phyloP scores from a whole-genome alignment of 2,888 invertebrate genomes.

The Sclerodermus sp. region DNA sequence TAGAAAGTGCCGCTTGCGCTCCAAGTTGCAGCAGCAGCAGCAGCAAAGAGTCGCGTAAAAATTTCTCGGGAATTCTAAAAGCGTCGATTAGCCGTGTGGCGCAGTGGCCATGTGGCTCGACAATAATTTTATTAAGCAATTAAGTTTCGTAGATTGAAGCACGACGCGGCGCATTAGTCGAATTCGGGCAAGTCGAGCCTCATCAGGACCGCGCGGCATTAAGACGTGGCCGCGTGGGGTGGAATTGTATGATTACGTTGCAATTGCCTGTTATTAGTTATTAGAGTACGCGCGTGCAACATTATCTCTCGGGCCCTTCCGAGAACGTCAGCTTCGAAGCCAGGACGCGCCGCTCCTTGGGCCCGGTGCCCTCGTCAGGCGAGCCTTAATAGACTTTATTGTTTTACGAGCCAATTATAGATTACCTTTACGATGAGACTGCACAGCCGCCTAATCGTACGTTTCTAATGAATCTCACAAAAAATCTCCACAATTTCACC shows the following conservation, averaged over 20 bases:
- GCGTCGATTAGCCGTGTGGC: no score
- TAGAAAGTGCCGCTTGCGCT: no score
- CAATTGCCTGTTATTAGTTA: slow-evolving; percentile 36
- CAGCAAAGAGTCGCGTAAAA: no score
- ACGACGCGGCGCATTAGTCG: no score
- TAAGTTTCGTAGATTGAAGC: no score
- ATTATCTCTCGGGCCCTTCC: slow-evolving; percentile 31
- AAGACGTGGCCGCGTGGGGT: slow-evolving; percentile 11
- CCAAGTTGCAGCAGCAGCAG: no score
- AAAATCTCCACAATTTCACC: slow-evolving; percentile 12
- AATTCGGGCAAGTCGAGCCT: not conserved
- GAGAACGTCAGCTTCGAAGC: slow-evolving; percentile 10
- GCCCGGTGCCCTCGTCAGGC: slow-evolving; percentile 17
- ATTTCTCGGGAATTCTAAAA: no score
- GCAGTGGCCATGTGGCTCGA: no score
- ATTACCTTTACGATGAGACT: slow-evolving; percentile 50
- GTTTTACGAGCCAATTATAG: slow-evolving; percentile 54
- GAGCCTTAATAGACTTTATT: slow-evolving; percentile 49
- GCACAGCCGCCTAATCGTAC: slow-evolving; percentile 26
- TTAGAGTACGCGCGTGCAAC: slow-evolving; percentile 24
- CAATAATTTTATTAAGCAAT: no score
- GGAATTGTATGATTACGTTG: slow-evolving; percentile 23
- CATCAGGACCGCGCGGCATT: slow-evolving; percentile 16
- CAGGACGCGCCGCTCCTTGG: not conserved
- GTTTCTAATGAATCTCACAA: slow-evolving; percentile 41